Base-by-base conservation (phyloP, 2,888 invertebrate genomes). In the Myopa testacea region DNA sequence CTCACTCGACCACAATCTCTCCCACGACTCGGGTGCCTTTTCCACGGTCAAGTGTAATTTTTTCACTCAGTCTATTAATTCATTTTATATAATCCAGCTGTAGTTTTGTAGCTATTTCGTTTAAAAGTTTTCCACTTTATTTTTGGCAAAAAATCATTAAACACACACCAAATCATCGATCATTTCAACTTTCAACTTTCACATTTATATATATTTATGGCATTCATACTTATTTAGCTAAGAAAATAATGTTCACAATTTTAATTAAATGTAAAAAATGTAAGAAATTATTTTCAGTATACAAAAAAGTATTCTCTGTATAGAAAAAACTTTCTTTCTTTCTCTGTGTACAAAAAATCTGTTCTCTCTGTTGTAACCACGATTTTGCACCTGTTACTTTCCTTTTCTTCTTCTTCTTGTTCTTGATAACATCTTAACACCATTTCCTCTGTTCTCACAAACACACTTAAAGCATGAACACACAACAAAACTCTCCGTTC, bases 171-270 rank as follows among this genome's bases (percentile, higher is more conserved):
- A 70, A 69, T 69, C 50, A 26, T 16, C 14, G 34, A 3, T 4
- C 14, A 45, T 34, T 37, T 14, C 34, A 65, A 65, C 12, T 63
- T 12, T 14, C 63, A 65, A 5, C 6, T 70, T 70, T 70, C 55
- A 55, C 70, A 70, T 37, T 70, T 70, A 70, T 70, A 70, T 70
- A 37, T 70, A 55, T 26, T 26, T 26, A 26, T 26, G 26, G 26
- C 26, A 26, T 26, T 26, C 26, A 26, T 26, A 26, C 55, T 55
- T 37, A 55, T 55, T 52, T 58, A 52, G 70, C 40, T 70, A 16
- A 38, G 40, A 40, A 68, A 68, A 68, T 68, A 19, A 68, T 68
- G 68, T 14, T 14, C 26, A 2, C 26, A 26, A 26, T 26, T 26
- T 26, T 26, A 26, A 26, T 26, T 26, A 26, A 26, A 26, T 26